Evolutionary conservation across 2,113 vertebrate genomes (phyloP).

Genomic region (Microcebus tavaratra): DNA sequence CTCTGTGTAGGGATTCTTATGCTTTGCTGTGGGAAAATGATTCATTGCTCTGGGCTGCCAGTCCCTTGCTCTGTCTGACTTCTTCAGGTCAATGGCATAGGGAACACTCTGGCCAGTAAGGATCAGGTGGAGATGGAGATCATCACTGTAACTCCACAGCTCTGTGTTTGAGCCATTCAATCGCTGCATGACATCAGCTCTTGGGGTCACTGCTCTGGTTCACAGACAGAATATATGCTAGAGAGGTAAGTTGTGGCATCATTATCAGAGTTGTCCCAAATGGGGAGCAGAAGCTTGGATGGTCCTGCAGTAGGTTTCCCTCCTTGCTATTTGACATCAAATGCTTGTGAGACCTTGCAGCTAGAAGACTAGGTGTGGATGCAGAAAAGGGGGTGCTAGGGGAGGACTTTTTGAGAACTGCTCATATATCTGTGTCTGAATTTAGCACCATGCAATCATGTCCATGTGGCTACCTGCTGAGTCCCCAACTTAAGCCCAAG

Average conservation of each 20-base stretch:
- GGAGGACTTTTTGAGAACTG: background rate
- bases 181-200: background rate
- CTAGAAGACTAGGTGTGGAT: background rate
- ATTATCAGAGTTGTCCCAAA: background rate
- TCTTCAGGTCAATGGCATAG: background rate
- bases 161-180: background rate
- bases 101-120: background rate
- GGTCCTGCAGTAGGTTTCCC: background rate
- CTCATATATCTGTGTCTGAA: background rate
- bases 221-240: background rate
- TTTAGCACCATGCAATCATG: background rate
- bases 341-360: background rate
- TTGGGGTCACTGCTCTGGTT: background rate
- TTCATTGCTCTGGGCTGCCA: background rate
- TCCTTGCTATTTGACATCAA: background rate
- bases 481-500: background rate
- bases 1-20: background rate
- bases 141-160: background rate
- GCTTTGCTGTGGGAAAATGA: background rate
- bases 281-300: background rate
- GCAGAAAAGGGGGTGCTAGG: background rate
- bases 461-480: background rate
- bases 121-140: background rate
- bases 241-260: fast-evolving
- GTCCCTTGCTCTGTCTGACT: background rate